These are phyloP conservation scores for Sycophaga agraensis DNA, from an alignment of 1,140 invertebrate species.

Conservation along the genomic window DNA sequence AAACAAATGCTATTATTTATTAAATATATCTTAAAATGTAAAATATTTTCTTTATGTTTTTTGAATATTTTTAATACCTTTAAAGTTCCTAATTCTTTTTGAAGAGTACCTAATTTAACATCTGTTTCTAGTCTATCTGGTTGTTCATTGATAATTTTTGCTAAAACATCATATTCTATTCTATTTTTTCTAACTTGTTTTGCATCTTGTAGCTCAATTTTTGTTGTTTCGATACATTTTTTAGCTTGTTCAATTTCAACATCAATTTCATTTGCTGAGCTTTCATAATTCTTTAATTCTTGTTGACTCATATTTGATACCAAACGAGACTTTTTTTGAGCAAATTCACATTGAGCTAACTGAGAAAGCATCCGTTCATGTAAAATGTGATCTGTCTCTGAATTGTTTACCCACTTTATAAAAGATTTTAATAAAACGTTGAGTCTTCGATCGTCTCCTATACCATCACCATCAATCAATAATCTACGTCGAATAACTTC, in stretches of 20 bases:
- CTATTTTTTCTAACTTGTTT: conserved; percentile 85
- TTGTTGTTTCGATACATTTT: conserved; percentile 72
- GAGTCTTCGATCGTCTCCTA: conserved; percentile 88
- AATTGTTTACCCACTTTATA: conserved; percentile 80
- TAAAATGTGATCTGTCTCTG: conserved; percentile 66
- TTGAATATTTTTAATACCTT: conserved; percentile 53
- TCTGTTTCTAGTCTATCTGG: conserved; percentile 85
- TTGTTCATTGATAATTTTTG: conserved; percentile 85
- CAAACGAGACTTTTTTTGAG: conserved; percentile 80
- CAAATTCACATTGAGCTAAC: conserved; percentile 84
- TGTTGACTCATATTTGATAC: conserved; percentile 79
- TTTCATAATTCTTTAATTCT: conserved; percentile 83
- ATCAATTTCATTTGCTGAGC: conserved; percentile 75
- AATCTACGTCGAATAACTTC: conserved; percentile 88
- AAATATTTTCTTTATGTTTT: no score
- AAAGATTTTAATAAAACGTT: conserved; percentile 85
- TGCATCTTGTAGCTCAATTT: conserved; percentile 74
- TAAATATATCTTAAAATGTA: conserved; percentile 29
- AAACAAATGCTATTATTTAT: not conserved
- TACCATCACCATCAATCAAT: conserved; percentile 93
- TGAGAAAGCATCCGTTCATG: conserved; percentile 81
- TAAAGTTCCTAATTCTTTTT: conserved; percentile 70
- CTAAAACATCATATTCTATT: conserved; percentile 90
- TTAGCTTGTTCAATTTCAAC: conserved; percentile 75
- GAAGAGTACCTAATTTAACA: conserved; percentile 70